Evolutionary conservation across 2,797 vertebrate genomes (phyloP).

Genomic region (Poecilia gillii): DNA sequence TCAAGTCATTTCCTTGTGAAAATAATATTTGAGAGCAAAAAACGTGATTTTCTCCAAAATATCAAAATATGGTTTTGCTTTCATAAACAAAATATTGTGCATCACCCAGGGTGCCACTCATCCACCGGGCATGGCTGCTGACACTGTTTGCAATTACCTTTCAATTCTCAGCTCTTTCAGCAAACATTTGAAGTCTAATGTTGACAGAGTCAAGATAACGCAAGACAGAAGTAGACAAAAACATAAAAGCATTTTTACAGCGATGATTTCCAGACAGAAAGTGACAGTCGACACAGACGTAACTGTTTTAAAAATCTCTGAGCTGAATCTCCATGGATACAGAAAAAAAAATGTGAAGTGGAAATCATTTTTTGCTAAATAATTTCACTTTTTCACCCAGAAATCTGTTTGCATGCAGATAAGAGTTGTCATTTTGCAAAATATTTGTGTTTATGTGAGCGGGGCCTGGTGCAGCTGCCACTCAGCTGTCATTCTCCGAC

Average conservation of each 20-base stretch:
- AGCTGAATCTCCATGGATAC: neutral
- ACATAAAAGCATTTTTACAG: neutral
- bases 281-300: neutral
- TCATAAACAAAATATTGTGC: neutral
- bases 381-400: neutral
- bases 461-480: neutral
- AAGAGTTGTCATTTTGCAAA: neutral
- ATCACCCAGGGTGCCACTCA: neutral
- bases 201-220: neutral
- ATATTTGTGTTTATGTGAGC: neutral
- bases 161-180: neutral
- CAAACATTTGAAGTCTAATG: neutral
- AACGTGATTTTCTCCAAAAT: neutral
- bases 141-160: neutral
- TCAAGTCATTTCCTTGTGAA: neutral
- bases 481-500: neutral
- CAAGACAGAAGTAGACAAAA: neutral
- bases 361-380: neutral
- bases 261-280: neutral
- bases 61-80: neutral
- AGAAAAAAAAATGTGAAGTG: neutral
- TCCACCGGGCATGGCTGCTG: neutral
- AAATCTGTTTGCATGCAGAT: constrained; percentile 1
- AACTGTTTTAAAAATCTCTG: neutral
- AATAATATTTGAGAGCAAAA: neutral